A percentile compares a stretch with the other conserved stretches of the same genome.
Conservation (phyloP, 2,888 invertebrate genomes). For the Clepsis dumicolana region DNA sequence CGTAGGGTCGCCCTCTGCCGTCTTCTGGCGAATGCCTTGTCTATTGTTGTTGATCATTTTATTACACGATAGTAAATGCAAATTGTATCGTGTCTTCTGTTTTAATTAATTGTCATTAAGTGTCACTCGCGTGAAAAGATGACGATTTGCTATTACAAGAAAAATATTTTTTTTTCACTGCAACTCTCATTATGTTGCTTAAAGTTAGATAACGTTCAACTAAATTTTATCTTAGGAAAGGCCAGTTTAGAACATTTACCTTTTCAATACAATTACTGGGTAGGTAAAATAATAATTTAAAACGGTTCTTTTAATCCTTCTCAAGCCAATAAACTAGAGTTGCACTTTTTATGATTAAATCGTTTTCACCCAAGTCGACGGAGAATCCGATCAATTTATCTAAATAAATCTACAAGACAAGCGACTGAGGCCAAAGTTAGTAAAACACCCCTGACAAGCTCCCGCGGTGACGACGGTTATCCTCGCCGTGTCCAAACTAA, state of each 20-base stretch:
- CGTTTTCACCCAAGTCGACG: slow-evolving; percentile 17
- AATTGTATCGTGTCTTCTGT: neutral
- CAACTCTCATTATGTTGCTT: neutral
- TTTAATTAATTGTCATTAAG: neutral
- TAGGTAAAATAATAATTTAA: too few species aligned
- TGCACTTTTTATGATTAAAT: slow-evolving; percentile 30
- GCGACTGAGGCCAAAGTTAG: slow-evolving; percentile 44
- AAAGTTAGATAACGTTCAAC: too few species aligned
- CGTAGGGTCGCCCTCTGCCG: slow-evolving; percentile 63
- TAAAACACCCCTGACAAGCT: slow-evolving; percentile 49
- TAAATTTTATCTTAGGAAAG: too few species aligned
- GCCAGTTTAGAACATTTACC: too few species aligned
- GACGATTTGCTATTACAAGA: neutral
- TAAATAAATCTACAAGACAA: slow-evolving; percentile 44
- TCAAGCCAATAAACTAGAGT: slow-evolving; percentile 1
- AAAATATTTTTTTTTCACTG: neutral
- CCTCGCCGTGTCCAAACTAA: slow-evolving; percentile 24
- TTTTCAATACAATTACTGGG: too few species aligned
- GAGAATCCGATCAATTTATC: slow-evolving; percentile 40
- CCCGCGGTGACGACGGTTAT: slow-evolving; percentile 47
- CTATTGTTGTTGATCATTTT: slow-evolving; percentile 66
- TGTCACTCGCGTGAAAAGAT: neutral
- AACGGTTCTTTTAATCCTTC: neutral
- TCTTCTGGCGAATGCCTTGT: slow-evolving; percentile 72
- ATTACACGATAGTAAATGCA: slow-evolving; percentile 44